phyloP scores from a whole-genome alignment of 2,797 vertebrate species.

The Esox masquinongy region DNA sequence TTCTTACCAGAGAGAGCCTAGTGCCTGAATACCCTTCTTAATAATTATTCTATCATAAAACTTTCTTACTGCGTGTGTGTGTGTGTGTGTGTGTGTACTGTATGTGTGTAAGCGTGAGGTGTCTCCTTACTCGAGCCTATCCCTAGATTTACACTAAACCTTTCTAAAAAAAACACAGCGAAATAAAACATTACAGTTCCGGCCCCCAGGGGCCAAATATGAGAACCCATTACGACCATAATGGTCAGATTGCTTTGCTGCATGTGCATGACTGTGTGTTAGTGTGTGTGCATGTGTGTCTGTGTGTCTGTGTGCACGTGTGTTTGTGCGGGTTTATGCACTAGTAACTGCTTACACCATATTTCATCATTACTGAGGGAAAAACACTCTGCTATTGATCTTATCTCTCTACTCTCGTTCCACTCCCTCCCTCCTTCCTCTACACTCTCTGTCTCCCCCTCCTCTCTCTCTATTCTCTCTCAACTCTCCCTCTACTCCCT shows the following conservation, averaged over 20 bases:
- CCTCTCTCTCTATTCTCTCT: background rate
- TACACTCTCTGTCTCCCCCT: constrained; percentile 22
- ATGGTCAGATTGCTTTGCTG: background rate
- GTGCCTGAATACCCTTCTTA: background rate
- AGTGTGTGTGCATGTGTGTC: constrained; percentile 6
- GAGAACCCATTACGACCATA: background rate
- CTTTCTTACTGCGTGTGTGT: background rate
- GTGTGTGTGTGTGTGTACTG: background rate
- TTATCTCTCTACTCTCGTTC: constrained; percentile 33
- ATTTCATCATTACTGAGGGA: constrained; percentile 81
- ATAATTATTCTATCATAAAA: background rate
- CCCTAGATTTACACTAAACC: constrained; percentile 35
- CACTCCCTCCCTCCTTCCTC: constrained; percentile 25
- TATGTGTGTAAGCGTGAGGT: constrained; percentile 14
- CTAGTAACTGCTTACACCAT: constrained; percentile 78
- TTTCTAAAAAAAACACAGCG: constrained; percentile 16
- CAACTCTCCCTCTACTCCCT: constrained; percentile 1
- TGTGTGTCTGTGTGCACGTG: constrained; percentile 3
- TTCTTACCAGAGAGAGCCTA: constrained; percentile 41
- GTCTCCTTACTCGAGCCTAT: constrained; percentile 56
- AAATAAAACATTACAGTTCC: constrained; percentile 11
- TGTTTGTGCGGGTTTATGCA: constrained; percentile 56
- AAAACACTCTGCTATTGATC: constrained; percentile 75
- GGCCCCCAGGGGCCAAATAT: background rate
- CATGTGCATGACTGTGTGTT: background rate